phyloP scores from a whole-genome alignment of 2,888 invertebrate species.

The Eristalis intricaria region DNA sequence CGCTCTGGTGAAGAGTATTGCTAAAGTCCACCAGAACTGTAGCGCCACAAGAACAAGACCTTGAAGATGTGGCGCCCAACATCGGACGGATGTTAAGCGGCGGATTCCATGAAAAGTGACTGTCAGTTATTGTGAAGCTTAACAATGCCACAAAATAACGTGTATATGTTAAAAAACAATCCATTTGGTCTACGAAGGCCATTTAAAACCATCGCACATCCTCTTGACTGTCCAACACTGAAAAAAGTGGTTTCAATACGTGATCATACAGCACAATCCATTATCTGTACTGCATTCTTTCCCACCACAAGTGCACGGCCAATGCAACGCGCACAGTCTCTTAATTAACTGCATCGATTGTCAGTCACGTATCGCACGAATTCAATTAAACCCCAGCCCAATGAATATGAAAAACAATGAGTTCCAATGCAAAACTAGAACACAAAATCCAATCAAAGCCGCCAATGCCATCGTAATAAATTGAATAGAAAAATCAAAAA shows the following conservation, averaged over 20 bases:
- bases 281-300: not conserved
- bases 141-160: too few species aligned
- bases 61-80: too few species aligned
- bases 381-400: not conserved
- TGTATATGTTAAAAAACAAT: too few species aligned
- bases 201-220: too few species aligned
- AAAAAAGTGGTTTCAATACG: not conserved
- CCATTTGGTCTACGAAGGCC: too few species aligned
- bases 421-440: not conserved
- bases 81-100: too few species aligned
- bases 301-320: not conserved
- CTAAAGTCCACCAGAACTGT: too few species aligned
- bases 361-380: not conserved
- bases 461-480: slow-evolving; percentile 16
- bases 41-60: too few species aligned
- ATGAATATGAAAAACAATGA: not conserved
- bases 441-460: slow-evolving; percentile 24
- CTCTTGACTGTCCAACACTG: not conserved
- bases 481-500: not conserved
- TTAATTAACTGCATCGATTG: not conserved
- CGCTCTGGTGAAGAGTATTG: too few species aligned
- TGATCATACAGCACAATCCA: not conserved
- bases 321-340: not conserved
- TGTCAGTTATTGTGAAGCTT: too few species aligned
- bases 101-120: too few species aligned